Conservation (phyloP, 2,113 vertebrate species). For the Stictonetta naevosa region DNA sequence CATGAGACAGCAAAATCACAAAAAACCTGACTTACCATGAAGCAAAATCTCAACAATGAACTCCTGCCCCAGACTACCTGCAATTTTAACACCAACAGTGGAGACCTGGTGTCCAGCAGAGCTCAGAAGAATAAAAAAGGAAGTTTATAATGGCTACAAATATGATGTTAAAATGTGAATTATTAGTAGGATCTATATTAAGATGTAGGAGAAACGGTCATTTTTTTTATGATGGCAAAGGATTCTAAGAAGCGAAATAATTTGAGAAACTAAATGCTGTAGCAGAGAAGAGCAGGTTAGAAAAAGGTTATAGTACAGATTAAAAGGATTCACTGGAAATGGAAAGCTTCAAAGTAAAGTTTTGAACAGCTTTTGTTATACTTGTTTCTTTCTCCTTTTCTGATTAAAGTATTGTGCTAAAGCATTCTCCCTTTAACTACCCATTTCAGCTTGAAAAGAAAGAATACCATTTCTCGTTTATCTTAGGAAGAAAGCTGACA, state of each 20-base stretch:
- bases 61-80: not conserved
- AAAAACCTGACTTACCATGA: not conserved
- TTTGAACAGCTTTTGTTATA: conserved; percentile 42
- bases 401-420: conserved; percentile 20
- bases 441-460: conserved; percentile 8
- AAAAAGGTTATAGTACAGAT: conserved; percentile 38
- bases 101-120: not conserved
- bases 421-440: conserved; percentile 4
- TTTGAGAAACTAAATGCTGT: conserved; percentile 27
- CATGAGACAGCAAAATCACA: not conserved
- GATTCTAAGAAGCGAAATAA: conserved; percentile 30
- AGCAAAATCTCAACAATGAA: not conserved
- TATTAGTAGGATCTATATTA: not conserved
- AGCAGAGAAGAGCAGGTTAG: conserved; percentile 28
- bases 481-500: not conserved
- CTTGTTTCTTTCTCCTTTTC: conserved; percentile 12
- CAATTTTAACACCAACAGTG: not conserved
- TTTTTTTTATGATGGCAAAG: conserved; percentile 18
- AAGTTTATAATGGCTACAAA: not conserved
- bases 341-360: conserved; percentile 43
- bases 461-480: not conserved
- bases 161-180: not conserved
- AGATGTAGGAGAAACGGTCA: not conserved
- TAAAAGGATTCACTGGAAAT: conserved; percentile 27
- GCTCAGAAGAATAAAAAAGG: not conserved